phyloP scores from a whole-genome alignment of 37 sponge, comb jelly and placozoan genomes.

The Lycopodina hypogea region DNA sequence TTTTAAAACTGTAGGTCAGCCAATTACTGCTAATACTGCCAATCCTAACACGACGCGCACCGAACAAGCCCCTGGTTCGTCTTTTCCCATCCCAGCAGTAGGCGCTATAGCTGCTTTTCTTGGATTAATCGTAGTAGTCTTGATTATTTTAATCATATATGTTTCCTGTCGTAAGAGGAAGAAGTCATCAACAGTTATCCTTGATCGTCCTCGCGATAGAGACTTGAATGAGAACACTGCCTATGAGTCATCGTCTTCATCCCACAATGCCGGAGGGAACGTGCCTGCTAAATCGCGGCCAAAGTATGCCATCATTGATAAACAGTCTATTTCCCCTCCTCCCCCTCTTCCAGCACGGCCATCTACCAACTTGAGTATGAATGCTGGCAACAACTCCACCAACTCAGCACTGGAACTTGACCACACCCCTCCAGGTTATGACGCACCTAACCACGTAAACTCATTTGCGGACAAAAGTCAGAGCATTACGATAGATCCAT shows the following conservation, averaged over 20 bases:
- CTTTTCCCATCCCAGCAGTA: conserved; percentile 26
- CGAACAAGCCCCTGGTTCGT: neutral
- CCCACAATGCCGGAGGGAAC: neutral
- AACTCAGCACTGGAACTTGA: conserved; percentile 3
- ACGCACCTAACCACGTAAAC: conserved; percentile 12
- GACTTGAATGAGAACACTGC: conserved; percentile 29
- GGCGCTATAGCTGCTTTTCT: conserved; percentile 54
- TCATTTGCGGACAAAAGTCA: neutral
- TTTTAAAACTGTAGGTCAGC: neutral
- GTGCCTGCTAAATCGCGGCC: neutral
- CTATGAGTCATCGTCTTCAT: conserved; percentile 23
- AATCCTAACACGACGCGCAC: neutral
- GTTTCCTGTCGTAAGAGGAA: conserved; percentile 18
- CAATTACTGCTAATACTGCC: conserved; percentile 19
- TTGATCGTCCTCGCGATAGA: neutral
- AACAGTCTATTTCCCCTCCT: conserved; percentile 25
- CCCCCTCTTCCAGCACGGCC: conserved; percentile 29
- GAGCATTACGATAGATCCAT: conserved; percentile 40
- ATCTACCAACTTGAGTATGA: conserved; percentile 23
- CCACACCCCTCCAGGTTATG: conserved; percentile 23
- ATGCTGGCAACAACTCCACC: conserved; percentile 15
- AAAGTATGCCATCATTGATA: conserved; percentile 29
- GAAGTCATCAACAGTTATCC: neutral
- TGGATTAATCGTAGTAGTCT: conserved; percentile 38
- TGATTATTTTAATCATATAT: conserved; percentile 38